phyloP scores from a whole-genome alignment of 2,113 vertebrate species.

The Peromyscus polionotus region DNA sequence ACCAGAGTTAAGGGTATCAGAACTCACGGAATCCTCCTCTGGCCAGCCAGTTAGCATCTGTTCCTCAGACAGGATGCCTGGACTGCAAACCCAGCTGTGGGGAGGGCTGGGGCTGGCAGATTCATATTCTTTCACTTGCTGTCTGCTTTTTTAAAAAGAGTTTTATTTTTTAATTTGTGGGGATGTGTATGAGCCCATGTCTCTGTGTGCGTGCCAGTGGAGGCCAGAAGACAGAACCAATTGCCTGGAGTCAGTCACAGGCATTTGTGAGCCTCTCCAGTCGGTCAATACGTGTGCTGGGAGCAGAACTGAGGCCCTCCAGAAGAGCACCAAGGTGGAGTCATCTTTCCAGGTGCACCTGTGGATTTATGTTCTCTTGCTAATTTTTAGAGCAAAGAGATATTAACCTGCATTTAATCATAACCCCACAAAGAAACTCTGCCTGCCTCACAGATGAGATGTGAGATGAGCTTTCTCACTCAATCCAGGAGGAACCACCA shows the following conservation, averaged over 20 bases:
- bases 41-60: background rate
- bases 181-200: no score
- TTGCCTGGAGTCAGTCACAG: background rate
- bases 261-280: background rate
- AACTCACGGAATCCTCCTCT: constrained; percentile 3
- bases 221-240: background rate
- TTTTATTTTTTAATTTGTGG: background rate
- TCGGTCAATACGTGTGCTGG: background rate
- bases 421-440: constrained; percentile 14
- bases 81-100: background rate
- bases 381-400: constrained; percentile 11
- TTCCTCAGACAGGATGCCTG: background rate
- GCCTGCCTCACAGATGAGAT: background rate
- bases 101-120: background rate
- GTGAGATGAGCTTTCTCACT: background rate
- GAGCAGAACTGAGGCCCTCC: background rate
- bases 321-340: background rate
- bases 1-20: background rate
- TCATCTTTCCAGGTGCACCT: background rate
- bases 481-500: background rate
- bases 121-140: background rate
- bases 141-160: background rate
- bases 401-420: background rate
- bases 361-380: background rate
- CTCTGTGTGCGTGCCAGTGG: background rate